A percentile compares a stretch with the other conserved stretches of the same genome.
Evolutionary conservation across 2,888 invertebrate species (phyloP).

Genomic region (Drosophila tripunctata): DNA sequence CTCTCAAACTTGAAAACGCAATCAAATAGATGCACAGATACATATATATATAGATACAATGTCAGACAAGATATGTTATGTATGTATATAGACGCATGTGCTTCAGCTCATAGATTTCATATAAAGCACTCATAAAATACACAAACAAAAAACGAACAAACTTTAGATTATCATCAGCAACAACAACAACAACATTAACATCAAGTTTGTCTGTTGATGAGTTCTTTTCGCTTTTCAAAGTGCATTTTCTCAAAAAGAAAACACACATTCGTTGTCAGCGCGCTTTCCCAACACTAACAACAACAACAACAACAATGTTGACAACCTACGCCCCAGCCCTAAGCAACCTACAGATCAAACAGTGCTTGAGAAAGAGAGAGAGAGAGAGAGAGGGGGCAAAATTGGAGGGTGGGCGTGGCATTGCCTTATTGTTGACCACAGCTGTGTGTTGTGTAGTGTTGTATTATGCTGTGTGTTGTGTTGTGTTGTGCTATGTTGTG

Average conservation of each 20-base stretch:
- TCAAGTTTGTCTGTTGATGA: constrained; percentile 48
- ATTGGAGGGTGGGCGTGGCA: constrained; percentile 27
- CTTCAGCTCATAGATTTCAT: constrained; percentile 40
- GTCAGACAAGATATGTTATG: too few species aligned
- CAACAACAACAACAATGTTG: constrained; percentile 35
- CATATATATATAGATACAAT: constrained; percentile 19
- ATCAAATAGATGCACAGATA: constrained; percentile 44
- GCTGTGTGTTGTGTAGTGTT: constrained; percentile 25
- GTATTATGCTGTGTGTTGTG: constrained; percentile 21
- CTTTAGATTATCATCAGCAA: constrained; percentile 63
- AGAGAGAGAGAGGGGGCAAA: constrained; percentile 30
- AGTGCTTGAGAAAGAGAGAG: constrained; percentile 14
- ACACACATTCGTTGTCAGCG: constrained; percentile 48
- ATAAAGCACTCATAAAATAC: constrained; percentile 11
- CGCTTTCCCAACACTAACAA: constrained; percentile 52
- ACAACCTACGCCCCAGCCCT: constrained; percentile 56
- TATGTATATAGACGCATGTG: constrained; percentile 33
- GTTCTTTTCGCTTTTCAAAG: constrained; percentile 73
- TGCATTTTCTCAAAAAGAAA: constrained; percentile 67
- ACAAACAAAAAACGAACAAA: constrained; percentile 26
- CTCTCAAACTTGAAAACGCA: constrained; percentile 41
- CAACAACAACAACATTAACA: constrained; percentile 27
- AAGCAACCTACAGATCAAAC: constrained; percentile 23
- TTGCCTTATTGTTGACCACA: constrained; percentile 67
- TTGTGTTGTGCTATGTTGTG: constrained; percentile 60